Conservation (phyloP, 2,888 invertebrate genomes). For the Tiliacea aurago region DNA sequence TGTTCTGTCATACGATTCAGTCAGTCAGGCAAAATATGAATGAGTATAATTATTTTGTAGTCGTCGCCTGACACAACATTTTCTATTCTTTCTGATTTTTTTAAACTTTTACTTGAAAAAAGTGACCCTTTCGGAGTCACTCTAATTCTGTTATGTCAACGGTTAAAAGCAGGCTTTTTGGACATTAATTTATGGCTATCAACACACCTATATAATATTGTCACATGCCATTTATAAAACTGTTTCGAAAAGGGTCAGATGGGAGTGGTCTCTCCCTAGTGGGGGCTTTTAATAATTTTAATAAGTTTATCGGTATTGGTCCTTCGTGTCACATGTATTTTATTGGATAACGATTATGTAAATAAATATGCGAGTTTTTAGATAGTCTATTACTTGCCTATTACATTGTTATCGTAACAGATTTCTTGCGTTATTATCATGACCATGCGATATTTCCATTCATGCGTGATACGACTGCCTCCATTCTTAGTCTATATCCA, state of each 20-base stretch:
- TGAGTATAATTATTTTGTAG: not conserved
- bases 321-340: not conserved
- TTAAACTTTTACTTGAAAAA: not conserved
- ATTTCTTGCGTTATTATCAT: not conserved
- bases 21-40: not conserved
- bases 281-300: not conserved
- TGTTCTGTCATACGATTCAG: too few relatives aligned
- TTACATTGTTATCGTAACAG: not conserved
- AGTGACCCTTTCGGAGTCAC: constrained; percentile 15
- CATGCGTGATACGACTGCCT: not conserved
- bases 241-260: constrained; percentile 11
- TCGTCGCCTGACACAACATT: not conserved
- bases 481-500: not conserved
- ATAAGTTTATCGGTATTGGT: not conserved
- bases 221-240: constrained; percentile 25
- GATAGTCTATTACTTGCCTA: not conserved
- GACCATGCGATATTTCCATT: not conserved
- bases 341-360: not conserved
- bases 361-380: not conserved
- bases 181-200: not conserved
- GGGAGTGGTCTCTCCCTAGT: not conserved
- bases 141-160: constrained; percentile 13
- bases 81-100: not conserved
- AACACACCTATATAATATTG: constrained; percentile 30
- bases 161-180: constrained; percentile 12